Base-by-base conservation (phyloP, 2,797 vertebrate species). In the Malacoraja senta region DNA sequence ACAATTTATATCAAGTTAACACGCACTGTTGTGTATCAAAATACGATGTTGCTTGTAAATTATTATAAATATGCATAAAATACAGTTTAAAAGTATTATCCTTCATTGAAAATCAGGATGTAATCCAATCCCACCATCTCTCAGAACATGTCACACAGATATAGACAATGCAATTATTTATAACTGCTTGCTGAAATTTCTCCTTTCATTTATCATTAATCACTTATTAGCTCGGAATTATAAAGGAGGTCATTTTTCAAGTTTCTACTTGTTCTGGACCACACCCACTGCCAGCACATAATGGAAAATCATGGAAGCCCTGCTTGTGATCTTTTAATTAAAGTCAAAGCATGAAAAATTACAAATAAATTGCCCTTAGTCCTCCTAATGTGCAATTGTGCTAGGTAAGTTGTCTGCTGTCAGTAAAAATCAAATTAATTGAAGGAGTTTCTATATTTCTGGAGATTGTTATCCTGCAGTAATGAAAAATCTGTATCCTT, bases 121-220 rank as follows among this genome's bases (percentile, higher is more conserved):
- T 53, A 83, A 29, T 83, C 19, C 38, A 83, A 58, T 44, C 3
- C 38, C 38, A 83, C 21, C 44, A 83, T 44, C 21, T 83, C 38
- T 26, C 17, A 58, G 44, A 53, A 83, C 80, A 44, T 53, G 24
- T 19, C 77, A 35, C 32, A 79, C n/a, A 79, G 32, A 19, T 53
- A 44, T 58, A 29, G 21, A 38, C 13, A 44, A 38, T 58, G 38
- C 24, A 83, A 83, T 83, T 24, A 83, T 83, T 44, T 53, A 83
- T 83, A 9, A 83, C 44, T 8, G 53, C 80, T 83, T 35, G 32
- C 80, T 83, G 21, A 9, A 58, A 26, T 83, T 83, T 80, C 35
- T 81, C 79, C 79, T 81, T 83, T 83, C 38, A 83, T 58, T 26
- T 83, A 8, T 83, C 80, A 83, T 83, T 21, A 83, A 58, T 83